These are phyloP conservation scores for Drosophila meridiana DNA, from an alignment of 2,888 invertebrate genomes.

Conservation along the genomic window DNA sequence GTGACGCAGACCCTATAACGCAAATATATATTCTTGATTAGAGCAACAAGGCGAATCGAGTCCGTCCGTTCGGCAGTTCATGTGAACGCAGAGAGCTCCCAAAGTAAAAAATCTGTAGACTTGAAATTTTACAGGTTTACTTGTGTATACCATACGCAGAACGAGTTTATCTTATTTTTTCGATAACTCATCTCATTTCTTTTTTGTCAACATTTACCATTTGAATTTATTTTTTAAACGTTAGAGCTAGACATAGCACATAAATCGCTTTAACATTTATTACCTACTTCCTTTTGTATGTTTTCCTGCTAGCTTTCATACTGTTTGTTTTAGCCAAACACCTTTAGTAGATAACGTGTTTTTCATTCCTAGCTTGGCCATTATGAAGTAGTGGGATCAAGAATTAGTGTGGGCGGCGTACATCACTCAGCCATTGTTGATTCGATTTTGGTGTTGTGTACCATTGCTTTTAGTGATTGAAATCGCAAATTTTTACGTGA, in stretches of 20 bases:
- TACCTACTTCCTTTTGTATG: slow-evolving; percentile 69
- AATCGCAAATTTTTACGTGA: slow-evolving; percentile 81
- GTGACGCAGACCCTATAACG: too few species aligned
- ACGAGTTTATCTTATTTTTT: too few species aligned
- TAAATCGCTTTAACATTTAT: slow-evolving; percentile 78
- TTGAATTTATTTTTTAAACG: too few species aligned
- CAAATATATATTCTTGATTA: too few species aligned
- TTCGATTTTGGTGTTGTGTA: slow-evolving; percentile 73
- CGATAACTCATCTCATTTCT: too few species aligned
- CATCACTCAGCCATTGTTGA: slow-evolving; percentile 65
- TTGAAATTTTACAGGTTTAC: too few species aligned
- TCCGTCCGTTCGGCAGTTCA: too few species aligned
- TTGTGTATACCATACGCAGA: too few species aligned
- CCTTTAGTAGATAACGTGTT: slow-evolving; percentile 59
- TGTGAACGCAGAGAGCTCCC: too few species aligned
- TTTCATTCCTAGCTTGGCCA: background rate
- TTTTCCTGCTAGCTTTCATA: slow-evolving; percentile 17
- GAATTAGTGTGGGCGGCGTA: background rate
- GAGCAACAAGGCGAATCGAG: too few species aligned
- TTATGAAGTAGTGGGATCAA: background rate
- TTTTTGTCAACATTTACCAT: too few species aligned
- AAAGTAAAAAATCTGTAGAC: too few species aligned
- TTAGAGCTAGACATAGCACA: slow-evolving; percentile 37
- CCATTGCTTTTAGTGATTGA: slow-evolving; percentile 80
- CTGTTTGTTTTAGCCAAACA: slow-evolving; percentile 44